Evolutionary conservation across 2,888 invertebrate species (phyloP), one percentile per base, ranked within the genome.

Genomic region (Apotomis capreana): DNA sequence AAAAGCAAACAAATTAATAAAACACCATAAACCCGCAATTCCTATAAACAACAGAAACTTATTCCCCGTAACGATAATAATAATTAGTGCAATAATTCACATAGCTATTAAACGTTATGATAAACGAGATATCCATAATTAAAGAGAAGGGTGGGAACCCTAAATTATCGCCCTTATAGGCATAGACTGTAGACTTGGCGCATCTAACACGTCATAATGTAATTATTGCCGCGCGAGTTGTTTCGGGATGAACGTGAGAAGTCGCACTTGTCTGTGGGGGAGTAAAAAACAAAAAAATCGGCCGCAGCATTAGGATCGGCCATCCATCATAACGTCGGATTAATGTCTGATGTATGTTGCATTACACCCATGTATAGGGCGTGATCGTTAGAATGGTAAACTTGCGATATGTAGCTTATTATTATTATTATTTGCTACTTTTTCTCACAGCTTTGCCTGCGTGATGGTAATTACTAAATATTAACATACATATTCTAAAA

Each of bases 121-220:
- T 88, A 87, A 89, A 89, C 88, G 87, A 84, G 85, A 85, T 86
- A 72, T 86, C 85, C 83, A 87, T 90, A 91, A 92, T 92, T 90
- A 89, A 86, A 89, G 80, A 80, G 88, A 85, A 86, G 89, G 89
- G 90, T 86, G 84, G 78, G 77, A 78, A 80, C 71, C 67, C 74
- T 76, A 72, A 72, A 72, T 72, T 68, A 72, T 68, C 72, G 68
- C 68, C 63, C 63, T 70, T 65, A 72, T 54, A 68, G 57, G 57
- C 71, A 72, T 68, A 68, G 68, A 68, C 71, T 57, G 87, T 86
- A 86, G 84, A 83, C 78, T 81, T 84, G 90, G 90, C 90, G 89
- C 88, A 68, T 68, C 85, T 87, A 89, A 85, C 93, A 93, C 90
- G 93, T 83, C 82, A 93, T 92, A 91, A 89, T 87, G 89, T 89